These are phyloP conservation scores for Drosophila putrida DNA, from an alignment of 2,888 invertebrate species.

Conservation along the genomic window DNA sequence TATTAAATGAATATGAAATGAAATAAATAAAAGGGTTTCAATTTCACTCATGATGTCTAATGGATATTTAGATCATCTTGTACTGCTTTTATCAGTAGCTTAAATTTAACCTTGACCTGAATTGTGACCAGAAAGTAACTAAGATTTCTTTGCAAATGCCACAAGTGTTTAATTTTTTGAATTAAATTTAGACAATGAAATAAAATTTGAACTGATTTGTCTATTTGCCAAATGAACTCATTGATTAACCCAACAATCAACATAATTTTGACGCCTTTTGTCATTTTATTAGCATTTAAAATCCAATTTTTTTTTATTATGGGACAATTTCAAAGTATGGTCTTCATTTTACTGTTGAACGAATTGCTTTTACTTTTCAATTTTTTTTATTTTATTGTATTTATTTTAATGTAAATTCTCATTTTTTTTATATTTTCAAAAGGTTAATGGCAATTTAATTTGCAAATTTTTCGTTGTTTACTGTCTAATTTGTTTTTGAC, in stretches of 20 bases:
- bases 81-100: not conserved
- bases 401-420: slow-evolving; percentile 4
- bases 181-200: not conserved
- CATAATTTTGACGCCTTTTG: slow-evolving; percentile 12
- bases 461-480: slow-evolving; percentile 55
- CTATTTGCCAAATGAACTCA: slow-evolving; percentile 10
- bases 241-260: not conserved
- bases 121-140: not conserved
- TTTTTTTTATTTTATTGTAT: slow-evolving; percentile 27
- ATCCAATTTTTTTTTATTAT: slow-evolving; percentile 9
- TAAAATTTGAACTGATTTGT: not conserved
- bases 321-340: slow-evolving; percentile 11
- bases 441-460: slow-evolving; percentile 75
- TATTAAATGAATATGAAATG: too few species aligned
- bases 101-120: slow-evolving; percentile 15
- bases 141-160: not conserved
- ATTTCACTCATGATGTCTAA: not conserved
- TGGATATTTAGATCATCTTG: not conserved
- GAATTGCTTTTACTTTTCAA: slow-evolving; percentile 12
- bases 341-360: slow-evolving; percentile 24
- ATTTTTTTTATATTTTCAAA: slow-evolving; percentile 24
- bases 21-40: not conserved
- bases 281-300: slow-evolving; percentile 49
- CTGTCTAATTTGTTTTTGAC: slow-evolving; percentile 43
- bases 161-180: slow-evolving; percentile 8